Evolutionary conservation across 2,113 vertebrate genomes (phyloP).

Genomic region (Anhinga anhinga): DNA sequence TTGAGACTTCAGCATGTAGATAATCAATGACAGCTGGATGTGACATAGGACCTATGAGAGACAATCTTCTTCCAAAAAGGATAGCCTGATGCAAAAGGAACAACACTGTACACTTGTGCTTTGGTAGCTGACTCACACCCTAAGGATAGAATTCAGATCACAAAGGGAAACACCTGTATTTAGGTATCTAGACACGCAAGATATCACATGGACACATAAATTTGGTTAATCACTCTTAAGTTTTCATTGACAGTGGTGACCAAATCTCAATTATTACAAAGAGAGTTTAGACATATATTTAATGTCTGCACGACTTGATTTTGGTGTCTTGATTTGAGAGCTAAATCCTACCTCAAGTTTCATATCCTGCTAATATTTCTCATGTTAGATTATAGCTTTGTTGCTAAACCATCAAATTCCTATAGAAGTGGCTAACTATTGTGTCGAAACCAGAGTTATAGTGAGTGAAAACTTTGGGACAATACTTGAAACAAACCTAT

Average conservation of each 20-base stretch:
- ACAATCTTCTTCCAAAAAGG: neutral
- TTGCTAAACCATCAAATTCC: neutral
- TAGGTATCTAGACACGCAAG: neutral
- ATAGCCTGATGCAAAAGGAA: neutral
- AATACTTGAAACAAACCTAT: neutral
- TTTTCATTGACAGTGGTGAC: neutral
- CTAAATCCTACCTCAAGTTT: neutral
- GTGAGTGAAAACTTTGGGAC: neutral
- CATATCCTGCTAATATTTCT: neutral
- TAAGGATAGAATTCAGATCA: neutral
- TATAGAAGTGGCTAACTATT: neutral
- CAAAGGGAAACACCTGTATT: neutral
- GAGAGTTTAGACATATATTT: neutral
- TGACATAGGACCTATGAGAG: neutral
- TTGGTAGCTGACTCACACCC: neutral
- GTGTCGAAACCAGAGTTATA: neutral
- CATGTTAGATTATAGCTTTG: neutral
- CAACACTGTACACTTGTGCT: accelerated
- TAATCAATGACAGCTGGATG: neutral
- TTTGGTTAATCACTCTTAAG: neutral
- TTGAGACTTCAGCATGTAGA: neutral
- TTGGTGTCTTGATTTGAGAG: neutral
- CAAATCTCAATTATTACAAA: neutral
- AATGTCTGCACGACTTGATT: neutral
- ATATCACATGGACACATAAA: neutral